These are phyloP conservation scores for Aegypius monachus DNA, from an alignment of 2,113 vertebrate species.

Conservation along the genomic window DNA sequence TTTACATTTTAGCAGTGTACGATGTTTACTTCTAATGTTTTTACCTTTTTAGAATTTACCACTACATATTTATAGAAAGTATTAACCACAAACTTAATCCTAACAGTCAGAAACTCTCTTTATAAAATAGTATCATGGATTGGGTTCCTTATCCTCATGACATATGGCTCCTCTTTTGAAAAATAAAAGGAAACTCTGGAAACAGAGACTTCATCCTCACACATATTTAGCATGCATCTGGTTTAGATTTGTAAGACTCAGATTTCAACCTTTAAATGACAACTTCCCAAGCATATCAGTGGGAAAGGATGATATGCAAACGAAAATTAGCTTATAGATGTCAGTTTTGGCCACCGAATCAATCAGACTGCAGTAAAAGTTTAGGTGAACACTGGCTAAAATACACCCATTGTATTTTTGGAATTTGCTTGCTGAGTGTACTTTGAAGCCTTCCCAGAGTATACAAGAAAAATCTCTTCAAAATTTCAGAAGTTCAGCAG, in stretches of 20 bases:
- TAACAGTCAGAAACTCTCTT: neutral
- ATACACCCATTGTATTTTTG: neutral
- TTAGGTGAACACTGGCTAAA: neutral
- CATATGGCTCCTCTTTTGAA: neutral
- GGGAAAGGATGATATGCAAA: neutral
- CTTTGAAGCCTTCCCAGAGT: slow-evolving; percentile 39
- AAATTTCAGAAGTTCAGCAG: slow-evolving; percentile 16
- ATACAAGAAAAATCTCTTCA: slow-evolving; percentile 26
- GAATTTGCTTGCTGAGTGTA: neutral
- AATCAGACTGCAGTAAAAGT: neutral
- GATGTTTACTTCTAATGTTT: neutral
- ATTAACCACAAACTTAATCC: neutral
- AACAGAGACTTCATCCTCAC: neutral
- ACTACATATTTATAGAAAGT: neutral
- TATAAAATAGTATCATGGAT: neutral
- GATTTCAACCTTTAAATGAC: neutral
- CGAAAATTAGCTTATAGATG: neutral
- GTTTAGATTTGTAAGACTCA: neutral
- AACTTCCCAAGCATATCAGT: neutral
- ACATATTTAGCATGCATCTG: neutral
- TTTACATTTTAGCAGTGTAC: neutral
- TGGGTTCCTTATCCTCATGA: neutral
- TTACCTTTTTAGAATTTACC: neutral
- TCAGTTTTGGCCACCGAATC: neutral
- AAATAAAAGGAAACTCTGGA: neutral